Evolutionary conservation across 1,140 invertebrate species (phyloP).

Genomic region (Chionoecetes opilio): DNA sequence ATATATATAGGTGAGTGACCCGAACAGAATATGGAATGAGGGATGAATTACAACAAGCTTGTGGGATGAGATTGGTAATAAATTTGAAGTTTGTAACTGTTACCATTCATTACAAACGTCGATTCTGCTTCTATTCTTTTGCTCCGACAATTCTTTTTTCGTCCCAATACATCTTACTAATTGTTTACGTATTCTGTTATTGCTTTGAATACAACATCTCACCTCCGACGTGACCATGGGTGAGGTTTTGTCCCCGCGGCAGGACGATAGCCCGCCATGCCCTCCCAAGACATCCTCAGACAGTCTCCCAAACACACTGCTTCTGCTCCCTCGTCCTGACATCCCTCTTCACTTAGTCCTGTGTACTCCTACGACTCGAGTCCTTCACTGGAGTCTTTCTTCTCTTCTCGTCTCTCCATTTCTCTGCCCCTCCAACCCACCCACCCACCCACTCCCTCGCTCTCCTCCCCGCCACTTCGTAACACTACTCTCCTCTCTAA

Average conservation of each 20-base stretch:
- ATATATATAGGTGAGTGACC: background rate
- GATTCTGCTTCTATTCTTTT: too few relatives aligned
- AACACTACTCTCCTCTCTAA: conserved; percentile 66
- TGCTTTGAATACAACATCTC: background rate
- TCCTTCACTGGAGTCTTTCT: conserved; percentile 44
- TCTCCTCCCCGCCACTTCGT: conserved; percentile 15
- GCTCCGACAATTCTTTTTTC: too few relatives aligned
- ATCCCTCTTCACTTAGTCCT: background rate
- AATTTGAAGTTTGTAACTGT: too few relatives aligned
- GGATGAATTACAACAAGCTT: too few relatives aligned
- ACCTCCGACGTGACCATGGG: conserved; percentile 9
- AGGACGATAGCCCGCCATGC: background rate
- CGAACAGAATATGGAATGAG: background rate
- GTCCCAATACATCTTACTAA: background rate
- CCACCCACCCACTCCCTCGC: background rate
- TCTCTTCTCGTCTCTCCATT: background rate
- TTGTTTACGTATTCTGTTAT: background rate
- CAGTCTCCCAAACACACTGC: background rate
- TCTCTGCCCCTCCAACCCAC: background rate
- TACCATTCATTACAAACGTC: too few relatives aligned
- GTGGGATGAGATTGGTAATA: too few relatives aligned
- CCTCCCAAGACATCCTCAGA: background rate
- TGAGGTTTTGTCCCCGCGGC: background rate
- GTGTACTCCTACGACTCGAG: conserved; percentile 41
- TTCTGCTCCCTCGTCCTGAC: background rate